phyloP scores from a whole-genome alignment of 2,113 vertebrate species.

The Rhinoptilus africanus region DNA sequence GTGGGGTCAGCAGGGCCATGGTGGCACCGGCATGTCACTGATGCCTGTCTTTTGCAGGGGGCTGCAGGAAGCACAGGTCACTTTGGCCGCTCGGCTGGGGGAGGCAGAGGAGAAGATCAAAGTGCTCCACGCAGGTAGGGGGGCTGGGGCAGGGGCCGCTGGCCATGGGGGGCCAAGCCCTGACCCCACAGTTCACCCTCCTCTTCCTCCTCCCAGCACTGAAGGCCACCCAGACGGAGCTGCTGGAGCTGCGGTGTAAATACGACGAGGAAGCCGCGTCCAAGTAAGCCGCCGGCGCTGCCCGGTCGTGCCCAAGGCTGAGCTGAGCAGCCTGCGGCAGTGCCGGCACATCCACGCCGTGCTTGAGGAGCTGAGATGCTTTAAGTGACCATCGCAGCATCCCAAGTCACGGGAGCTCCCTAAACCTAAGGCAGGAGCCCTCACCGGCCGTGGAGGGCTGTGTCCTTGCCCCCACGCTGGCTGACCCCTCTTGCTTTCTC shows the following conservation, averaged over 20 bases:
- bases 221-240: slow-evolving; percentile 90
- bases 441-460: accelerated
- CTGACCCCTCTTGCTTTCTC: not conserved
- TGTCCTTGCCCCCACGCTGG: accelerated
- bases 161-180: accelerated
- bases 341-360: accelerated
- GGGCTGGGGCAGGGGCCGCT: not conserved
- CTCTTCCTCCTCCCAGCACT: slow-evolving; percentile 76
- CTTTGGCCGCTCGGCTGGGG: slow-evolving; percentile 85
- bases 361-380: not conserved
- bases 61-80: slow-evolving; percentile 81
- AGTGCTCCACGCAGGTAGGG: slow-evolving; percentile 89
- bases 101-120: slow-evolving; percentile 95
- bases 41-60: slow-evolving; percentile 73
- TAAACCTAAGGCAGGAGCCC: not conserved
- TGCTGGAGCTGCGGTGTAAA: slow-evolving; percentile 90
- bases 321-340: not conserved
- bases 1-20: accelerated
- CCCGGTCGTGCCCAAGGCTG: not conserved
- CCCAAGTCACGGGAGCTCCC: accelerated
- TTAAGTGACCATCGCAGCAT: not conserved
- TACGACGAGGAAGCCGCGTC: slow-evolving; percentile 89
- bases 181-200: not conserved
- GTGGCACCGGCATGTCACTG: accelerated
- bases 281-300: slow-evolving; percentile 80